Evolutionary conservation across 2,113 vertebrate species (phyloP).

Genomic region (rabbit (Oryctolagus cuniculus)): DNA sequence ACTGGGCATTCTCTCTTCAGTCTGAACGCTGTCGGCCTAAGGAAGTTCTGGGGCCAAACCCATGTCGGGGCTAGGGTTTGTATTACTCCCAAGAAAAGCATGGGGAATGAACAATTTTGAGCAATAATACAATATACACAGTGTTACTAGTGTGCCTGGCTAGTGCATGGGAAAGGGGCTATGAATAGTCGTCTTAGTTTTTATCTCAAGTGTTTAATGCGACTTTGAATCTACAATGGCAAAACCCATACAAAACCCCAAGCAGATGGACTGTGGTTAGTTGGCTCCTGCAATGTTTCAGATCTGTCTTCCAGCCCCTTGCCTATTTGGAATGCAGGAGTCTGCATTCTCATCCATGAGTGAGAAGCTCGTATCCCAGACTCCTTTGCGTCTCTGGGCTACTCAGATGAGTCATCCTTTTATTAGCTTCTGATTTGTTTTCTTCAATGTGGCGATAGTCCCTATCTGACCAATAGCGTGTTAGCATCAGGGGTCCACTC

Average conservation of each 20-base stretch:
- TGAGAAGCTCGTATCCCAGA: not conserved
- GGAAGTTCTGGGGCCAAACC: not conserved
- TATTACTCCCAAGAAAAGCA: not conserved
- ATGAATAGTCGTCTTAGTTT: not conserved
- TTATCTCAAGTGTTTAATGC: conserved; percentile 1
- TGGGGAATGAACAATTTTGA: not conserved
- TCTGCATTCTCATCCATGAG: not conserved
- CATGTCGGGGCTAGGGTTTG: not conserved
- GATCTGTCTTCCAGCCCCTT: conserved; percentile 14
- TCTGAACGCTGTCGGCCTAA: not conserved
- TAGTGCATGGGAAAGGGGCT: not conserved
- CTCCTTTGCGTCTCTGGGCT: not conserved
- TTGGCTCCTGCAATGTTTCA: not conserved
- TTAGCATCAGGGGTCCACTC: not conserved
- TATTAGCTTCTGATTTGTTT: not conserved
- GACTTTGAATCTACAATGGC: not conserved
- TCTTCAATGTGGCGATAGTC: not conserved
- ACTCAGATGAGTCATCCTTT: not conserved
- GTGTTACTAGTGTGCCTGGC: not conserved
- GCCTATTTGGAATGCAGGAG: not conserved
- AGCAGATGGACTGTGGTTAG: not conserved
- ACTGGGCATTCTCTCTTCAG: not conserved
- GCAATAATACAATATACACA: not conserved
- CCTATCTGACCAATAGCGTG: not conserved
- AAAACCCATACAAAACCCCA: not conserved